Conservation (phyloP, 2,888 invertebrate species). For the Tethea ocularis region DNA sequence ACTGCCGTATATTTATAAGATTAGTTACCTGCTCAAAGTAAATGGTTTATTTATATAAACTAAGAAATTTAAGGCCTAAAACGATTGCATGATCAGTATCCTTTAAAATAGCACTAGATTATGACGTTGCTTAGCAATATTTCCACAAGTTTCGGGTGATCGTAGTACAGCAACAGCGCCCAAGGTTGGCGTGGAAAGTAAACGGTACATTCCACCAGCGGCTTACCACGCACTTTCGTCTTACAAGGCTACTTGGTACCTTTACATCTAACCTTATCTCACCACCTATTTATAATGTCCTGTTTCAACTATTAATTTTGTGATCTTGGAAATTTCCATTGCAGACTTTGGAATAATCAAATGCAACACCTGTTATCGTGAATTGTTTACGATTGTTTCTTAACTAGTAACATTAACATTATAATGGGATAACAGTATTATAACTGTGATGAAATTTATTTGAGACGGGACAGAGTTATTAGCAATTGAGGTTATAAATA, state of each 20-base stretch:
- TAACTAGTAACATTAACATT: conserved; percentile 1
- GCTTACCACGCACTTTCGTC: conserved; percentile 64
- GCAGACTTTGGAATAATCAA: background rate
- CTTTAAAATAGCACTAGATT: background rate
- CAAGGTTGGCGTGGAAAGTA: conserved; percentile 62
- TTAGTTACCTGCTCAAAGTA: no score
- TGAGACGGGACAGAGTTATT: background rate
- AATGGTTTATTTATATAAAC: background rate
- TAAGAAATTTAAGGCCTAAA: background rate
- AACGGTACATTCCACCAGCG: conserved; percentile 60
- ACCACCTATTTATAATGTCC: conserved; percentile 1
- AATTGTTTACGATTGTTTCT: background rate
- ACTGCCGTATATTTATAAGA: no score
- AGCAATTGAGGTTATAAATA: background rate
- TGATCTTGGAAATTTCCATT: conserved; percentile 6
- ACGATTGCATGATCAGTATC: background rate
- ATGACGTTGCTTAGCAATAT: conserved; percentile 27
- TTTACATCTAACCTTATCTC: conserved; percentile 17
- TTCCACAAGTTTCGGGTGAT: conserved; percentile 54
- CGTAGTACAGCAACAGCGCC: conserved; percentile 28
- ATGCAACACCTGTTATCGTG: conserved; percentile 1
- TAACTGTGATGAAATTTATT: conserved; percentile 4
- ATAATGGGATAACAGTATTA: conserved; percentile 3
- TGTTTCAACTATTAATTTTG: background rate
- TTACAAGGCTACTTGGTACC: conserved; percentile 58